These are phyloP conservation scores for Nestor notabilis DNA, from an alignment of 2,113 vertebrate genomes.

Conservation along the genomic window DNA sequence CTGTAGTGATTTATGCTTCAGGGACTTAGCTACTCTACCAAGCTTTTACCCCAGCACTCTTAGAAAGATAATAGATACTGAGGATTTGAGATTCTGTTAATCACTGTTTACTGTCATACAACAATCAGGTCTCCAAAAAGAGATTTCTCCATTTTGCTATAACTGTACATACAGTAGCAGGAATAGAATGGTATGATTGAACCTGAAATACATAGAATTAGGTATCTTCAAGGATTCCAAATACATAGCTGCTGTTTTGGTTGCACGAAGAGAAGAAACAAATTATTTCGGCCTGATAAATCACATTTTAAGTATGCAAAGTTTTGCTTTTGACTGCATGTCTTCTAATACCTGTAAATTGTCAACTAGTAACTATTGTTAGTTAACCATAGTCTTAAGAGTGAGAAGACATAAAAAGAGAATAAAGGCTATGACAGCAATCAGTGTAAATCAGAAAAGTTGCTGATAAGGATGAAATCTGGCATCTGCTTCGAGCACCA, in stretches of 20 bases:
- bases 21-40: background rate
- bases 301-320: background rate
- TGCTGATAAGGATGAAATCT: background rate
- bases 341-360: background rate
- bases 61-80: background rate
- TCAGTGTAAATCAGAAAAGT: background rate
- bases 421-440: background rate
- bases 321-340: background rate
- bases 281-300: background rate
- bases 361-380: background rate
- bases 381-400: background rate
- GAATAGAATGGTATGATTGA: background rate
- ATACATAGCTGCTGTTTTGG: background rate
- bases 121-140: background rate
- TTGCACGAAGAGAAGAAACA: background rate
- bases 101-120: background rate
- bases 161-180: background rate
- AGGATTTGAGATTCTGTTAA: background rate
- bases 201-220: background rate
- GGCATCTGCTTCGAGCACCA: background rate
- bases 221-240: background rate
- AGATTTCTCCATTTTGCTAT: background rate
- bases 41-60: background rate
- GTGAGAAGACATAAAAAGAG: slow-evolving; percentile 5
- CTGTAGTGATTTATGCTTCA: background rate